Evolutionary conservation across 2,113 vertebrate species (phyloP).

Genomic region (Callocephalon fimbriatum): DNA sequence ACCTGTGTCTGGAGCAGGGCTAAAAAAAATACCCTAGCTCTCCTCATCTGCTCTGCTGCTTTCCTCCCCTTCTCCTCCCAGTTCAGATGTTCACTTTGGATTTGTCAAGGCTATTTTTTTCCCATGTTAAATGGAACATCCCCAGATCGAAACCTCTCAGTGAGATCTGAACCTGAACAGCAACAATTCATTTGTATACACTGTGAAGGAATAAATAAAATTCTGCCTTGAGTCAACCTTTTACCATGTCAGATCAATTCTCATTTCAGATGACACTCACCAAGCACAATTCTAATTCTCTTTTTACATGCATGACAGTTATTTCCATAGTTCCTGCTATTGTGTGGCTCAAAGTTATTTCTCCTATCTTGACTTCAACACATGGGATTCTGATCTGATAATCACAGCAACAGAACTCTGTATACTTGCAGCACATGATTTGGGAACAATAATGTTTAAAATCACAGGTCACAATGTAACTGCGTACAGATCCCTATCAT

Average conservation of each 20-base stretch:
- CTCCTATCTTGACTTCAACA: not conserved
- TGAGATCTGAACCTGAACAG: not conserved
- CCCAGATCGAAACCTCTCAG: not conserved
- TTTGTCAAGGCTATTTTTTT: not conserved
- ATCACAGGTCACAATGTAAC: not conserved
- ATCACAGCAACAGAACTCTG: not conserved
- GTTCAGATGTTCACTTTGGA: not conserved
- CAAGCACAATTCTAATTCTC: not conserved
- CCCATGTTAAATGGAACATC: not conserved
- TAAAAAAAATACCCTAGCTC: accelerated
- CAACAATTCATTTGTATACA: not conserved
- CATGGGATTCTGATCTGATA: not conserved
- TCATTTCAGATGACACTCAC: not conserved
- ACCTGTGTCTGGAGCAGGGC: not conserved
- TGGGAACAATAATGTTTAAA: not conserved
- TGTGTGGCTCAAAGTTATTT: not conserved
- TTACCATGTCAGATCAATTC: not conserved
- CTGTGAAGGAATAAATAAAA: not conserved
- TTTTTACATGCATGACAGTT: not conserved
- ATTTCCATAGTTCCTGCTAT: not conserved
- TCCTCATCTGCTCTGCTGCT: not conserved
- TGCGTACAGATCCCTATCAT: not conserved
- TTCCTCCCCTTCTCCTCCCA: not conserved
- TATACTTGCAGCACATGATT: not conserved
- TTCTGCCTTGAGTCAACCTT: not conserved